These are phyloP conservation scores for Drosophila gunungcola DNA, from an alignment of 1,140 invertebrate species.

Conservation along the genomic window DNA sequence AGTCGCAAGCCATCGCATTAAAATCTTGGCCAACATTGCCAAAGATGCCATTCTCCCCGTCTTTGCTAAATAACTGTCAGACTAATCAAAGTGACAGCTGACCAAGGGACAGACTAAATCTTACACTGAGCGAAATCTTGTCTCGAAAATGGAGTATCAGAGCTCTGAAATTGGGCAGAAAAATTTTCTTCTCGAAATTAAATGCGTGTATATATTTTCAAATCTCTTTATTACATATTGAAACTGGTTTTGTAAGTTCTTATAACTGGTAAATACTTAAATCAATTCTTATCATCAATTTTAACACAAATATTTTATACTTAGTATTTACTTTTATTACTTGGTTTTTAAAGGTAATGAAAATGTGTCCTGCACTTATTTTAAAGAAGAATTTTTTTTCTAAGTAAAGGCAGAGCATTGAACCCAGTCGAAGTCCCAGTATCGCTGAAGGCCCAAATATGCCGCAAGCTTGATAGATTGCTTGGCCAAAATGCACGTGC, in stretches of 20 bases:
- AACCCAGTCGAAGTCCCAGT: conserved; percentile 14
- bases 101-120: conserved; percentile 1
- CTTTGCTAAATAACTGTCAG: conserved; percentile 42
- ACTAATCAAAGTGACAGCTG: conserved; percentile 71
- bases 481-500: conserved; percentile 51
- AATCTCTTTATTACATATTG: too few relatives aligned
- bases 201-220: too few relatives aligned
- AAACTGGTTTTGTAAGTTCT: too few relatives aligned
- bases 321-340: not conserved
- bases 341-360: too few relatives aligned
- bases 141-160: not conserved
- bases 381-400: not conserved
- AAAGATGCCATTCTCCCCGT: conserved; percentile 2
- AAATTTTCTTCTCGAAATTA: too few relatives aligned
- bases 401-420: conserved; percentile 26
- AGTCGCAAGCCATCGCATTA: conserved; percentile 34
- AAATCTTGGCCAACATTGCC: conserved; percentile 44
- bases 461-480: conserved; percentile 44
- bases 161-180: too few relatives aligned
- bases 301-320: too few relatives aligned
- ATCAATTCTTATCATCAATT: too few relatives aligned
- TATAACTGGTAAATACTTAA: too few relatives aligned
- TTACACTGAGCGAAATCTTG: not conserved
- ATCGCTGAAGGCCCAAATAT: conserved; percentile 41
- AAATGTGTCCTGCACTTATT: not conserved